Evolutionary conservation across 2,797 vertebrate species (phyloP), one percentile per base, ranked within the genome.

Genomic region (Cynodonichthys magdalenae): DNA sequence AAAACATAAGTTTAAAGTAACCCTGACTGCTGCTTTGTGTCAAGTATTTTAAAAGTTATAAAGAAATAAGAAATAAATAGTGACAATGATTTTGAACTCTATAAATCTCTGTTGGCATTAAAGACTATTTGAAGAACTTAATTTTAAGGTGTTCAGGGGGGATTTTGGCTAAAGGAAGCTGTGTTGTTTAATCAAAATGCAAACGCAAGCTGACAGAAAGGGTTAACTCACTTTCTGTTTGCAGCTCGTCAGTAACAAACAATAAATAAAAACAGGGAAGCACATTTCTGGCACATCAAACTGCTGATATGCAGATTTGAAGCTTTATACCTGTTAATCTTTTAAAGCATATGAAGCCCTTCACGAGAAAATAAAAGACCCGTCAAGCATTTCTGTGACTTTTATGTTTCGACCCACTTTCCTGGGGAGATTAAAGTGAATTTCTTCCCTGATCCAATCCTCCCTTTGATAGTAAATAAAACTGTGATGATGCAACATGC

Each of bases 401-500:
- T 74, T 63, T 45, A 56, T 66, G 69, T 73, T 68, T 63, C 56
- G 61, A 74, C 83, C 76, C 36, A 31, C 53, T 79, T 64, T 73
- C 70, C 56, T 72, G 72, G 70, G 56, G 69, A 70, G 77, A 81
- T 80, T 82, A 67, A 80, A 77, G 67, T 41, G 50, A 71, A 66
- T 61, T 73, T 47, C 64, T 55, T 55, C 54, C 62, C 65, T 66
- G 67, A 71, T 77, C 49, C 60, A 75, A 29, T 75, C 72, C 71
- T 68, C 53, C 67, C 76, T 76, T 71, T 83, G 77, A 85, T 59
- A 70, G 63, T 74, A 78, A 79, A 84, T 77, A 83, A 67, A 74
- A 15, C 56, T 36, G n/a, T 3, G 56, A 76, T 89, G 89, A 89
- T 82, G 87, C 80, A 89, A 89, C 72, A 66, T 53, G 64, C 42